A percentile compares a stretch with the other conserved stretches of the same genome.
Conservation (phyloP, 2,888 invertebrate genomes). For the Sepioteuthis lessoniana region DNA sequence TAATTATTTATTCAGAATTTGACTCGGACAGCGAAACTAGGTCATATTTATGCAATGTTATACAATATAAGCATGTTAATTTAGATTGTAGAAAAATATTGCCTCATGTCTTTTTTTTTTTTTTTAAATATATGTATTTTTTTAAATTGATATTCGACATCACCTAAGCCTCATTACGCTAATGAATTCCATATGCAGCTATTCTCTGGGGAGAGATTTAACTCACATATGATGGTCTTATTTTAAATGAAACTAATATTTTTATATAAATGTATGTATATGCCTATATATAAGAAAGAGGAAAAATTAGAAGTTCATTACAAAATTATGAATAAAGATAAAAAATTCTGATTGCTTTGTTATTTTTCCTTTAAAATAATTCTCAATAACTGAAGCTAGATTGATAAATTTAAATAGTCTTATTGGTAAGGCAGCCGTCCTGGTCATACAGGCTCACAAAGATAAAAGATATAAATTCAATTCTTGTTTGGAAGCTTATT, state of each 20-base stretch:
- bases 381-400: no score
- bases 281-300: neutral
- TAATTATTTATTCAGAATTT: neutral
- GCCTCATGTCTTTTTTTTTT: neutral
- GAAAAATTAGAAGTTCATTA: neutral
- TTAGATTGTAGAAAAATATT: neutral
- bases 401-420: no score
- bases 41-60: neutral
- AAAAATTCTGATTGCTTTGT: no score
- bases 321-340: neutral
- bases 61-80: neutral
- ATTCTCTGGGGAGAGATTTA: neutral
- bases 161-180: neutral
- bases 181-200: neutral
- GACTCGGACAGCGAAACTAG: neutral
- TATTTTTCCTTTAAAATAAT: no score
- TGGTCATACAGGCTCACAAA: no score
- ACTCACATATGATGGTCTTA: constrained; percentile 7
- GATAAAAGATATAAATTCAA: no score
- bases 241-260: neutral
- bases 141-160: neutral
- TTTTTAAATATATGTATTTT: neutral
- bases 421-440: no score
- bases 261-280: neutral
- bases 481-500: no score